A percentile compares a stretch with the other conserved stretches of the same genome.
Evolutionary conservation across 2,113 vertebrate genomes (phyloP).

Genomic region (Sphyrna mokarran): DNA sequence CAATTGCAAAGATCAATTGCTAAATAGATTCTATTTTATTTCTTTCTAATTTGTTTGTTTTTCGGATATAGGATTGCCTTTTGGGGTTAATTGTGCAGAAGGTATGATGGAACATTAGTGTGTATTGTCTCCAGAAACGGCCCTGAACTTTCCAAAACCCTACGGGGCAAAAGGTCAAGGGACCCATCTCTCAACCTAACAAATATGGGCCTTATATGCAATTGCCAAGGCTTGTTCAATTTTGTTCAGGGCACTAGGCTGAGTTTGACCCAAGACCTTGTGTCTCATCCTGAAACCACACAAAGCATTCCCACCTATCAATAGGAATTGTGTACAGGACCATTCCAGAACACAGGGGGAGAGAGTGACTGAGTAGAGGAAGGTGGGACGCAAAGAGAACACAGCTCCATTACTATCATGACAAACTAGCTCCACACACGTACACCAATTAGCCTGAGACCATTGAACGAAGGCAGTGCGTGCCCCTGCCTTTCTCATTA

Average conservation of each 20-base stretch:
- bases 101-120: background rate
- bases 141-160: no score
- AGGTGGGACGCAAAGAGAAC: background rate
- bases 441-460: background rate
- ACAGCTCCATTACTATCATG: background rate
- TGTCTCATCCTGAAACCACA: background rate
- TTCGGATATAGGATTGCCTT: background rate
- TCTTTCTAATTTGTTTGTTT: background rate
- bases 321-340: background rate
- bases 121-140: background rate
- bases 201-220: background rate
- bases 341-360: background rate
- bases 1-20: background rate
- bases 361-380: background rate
- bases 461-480: no score
- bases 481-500: background rate
- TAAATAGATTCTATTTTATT: background rate
- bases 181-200: background rate
- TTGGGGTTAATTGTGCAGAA: background rate
- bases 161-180: background rate
- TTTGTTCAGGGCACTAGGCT: background rate
- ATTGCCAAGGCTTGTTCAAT: background rate
- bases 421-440: background rate
- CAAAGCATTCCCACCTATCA: background rate
- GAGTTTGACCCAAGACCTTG: background rate